Conservation (phyloP, 2,797 vertebrate genomes). For the Valencia hispanica region DNA sequence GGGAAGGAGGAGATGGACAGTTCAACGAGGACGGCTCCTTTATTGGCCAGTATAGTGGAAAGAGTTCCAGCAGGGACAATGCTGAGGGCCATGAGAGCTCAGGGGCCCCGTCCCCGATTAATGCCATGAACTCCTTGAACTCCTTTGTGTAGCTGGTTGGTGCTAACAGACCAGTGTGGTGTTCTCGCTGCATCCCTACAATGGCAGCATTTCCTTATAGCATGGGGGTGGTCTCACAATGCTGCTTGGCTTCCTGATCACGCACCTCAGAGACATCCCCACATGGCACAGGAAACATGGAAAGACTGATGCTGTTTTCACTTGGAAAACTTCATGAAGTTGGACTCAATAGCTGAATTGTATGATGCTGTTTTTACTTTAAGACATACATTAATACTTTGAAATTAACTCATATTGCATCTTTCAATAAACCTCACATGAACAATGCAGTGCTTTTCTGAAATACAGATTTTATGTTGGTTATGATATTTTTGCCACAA, state of each 20-base stretch:
- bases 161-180: slow-evolving; percentile 31
- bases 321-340: slow-evolving; percentile 21
- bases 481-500: slow-evolving; percentile 84
- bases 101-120: slow-evolving; percentile 93
- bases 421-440: slow-evolving; percentile 75
- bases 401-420: slow-evolving; percentile 72
- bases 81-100: slow-evolving; percentile 95
- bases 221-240: slow-evolving; percentile 34
- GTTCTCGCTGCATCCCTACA: slow-evolving; percentile 28
- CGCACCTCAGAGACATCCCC: slow-evolving; percentile 34
- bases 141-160: slow-evolving; percentile 89
- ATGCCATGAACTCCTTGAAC: slow-evolving; percentile 99
- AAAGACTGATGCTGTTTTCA: slow-evolving; percentile 22
- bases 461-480: slow-evolving; percentile 80
- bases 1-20: slow-evolving; percentile 96
- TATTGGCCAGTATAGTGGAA: slow-evolving; percentile 98
- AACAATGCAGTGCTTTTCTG: slow-evolving; percentile 80
- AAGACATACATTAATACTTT: slow-evolving; percentile 53
- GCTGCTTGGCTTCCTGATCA: slow-evolving; percentile 66
- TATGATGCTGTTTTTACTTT: slow-evolving; percentile 1
- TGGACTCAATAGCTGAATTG: slow-evolving; percentile 12
- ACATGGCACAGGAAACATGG: slow-evolving; percentile 8
- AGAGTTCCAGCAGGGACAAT: slow-evolving; percentile 89
- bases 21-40: slow-evolving; percentile 99
- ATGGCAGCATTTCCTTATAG: slow-evolving; percentile 26